Evolutionary conservation across 2,888 invertebrate genomes (phyloP), one percentile per base, ranked within the genome.

Genomic region (Homarus gammarus): DNA sequence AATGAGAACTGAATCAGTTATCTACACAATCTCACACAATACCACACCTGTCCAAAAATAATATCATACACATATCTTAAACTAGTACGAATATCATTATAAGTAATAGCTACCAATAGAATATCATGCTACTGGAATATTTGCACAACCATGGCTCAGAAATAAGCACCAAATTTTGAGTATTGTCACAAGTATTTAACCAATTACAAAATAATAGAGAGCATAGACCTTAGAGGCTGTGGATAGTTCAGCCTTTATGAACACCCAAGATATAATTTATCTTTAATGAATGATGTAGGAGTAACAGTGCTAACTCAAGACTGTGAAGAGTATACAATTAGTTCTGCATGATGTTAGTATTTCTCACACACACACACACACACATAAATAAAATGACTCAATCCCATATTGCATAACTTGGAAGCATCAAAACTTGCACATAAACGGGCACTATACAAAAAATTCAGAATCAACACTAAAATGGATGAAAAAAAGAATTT

Each of bases 151-250:
- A 27, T 86, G 36, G 44, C 77, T 78, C 33, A 64, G 38, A 78
- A 8, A 70, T 84, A 83, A 89, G 88, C 88, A 89, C 88, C 88
- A 84, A 83, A 89, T 78, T 86, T 86, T 89, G 88, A 87, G 82
- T 87, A 87, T 82, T 87, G 73, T 79, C 64, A 44, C 56, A 73
- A 68, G 31, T 56, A 64, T 68, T 70, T 27, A 15, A 40, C 83
- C n/a, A 38, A 56, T 51, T 51, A 83, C 31, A 38, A 56, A 33
- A 12, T 36, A 36, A 18, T 83, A 83, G 83, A 83, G 72, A 72
- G 83, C 83, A 72, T 51, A 83, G 36, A n/a, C 36, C 70, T 18
- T 83, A 44, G 75, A 75, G 44, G 75, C 40, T 44, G 27, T 75
- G 27, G 40, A 56, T 56, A 56, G 3, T 18, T 22, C 12, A 40